Evolutionary conservation across 2,113 vertebrate species (phyloP), one percentile per base, ranked within the genome.

Genomic region (Leptosomus discolor): DNA sequence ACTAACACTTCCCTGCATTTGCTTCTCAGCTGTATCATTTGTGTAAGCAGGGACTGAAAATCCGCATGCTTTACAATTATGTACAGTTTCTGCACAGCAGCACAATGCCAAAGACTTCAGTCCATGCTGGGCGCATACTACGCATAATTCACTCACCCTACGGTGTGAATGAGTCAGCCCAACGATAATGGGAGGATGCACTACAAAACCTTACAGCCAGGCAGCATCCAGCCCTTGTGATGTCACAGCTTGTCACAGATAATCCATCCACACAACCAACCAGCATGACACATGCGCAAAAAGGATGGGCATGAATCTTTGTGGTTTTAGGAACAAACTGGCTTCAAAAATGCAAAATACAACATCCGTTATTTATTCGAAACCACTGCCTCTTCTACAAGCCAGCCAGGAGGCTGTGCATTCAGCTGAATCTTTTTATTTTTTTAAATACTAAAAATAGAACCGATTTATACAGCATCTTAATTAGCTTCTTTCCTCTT

Each of bases 171-270:
- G 58, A 93, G 39, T 54, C 46, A 80, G 94, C 36, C 27, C 39
- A 61, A 94, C 60, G 71, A 19, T 26, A 83, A 56, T 1, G 8
- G 48, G 45, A 95, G 71, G 88, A 70, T 51, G 56, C 43, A 27
- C 7, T 61, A 54, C 54, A 88, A 89, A 93, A 78, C 17, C 57
- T 37, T 37, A 29, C 15, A 83, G 82, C 39, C 58, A 86, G 75
- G 54, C 94, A 85, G 67, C 75, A 93, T 26, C 82, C 82, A 93
- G 85, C 79, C 80, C 70, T 71, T 92, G 70, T 95, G 94, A 94
- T 84, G 96, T 97, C 95, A 97, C 68, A 90, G 88, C 85, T 39
- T 94, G 92, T 97, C 96, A 97, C 54, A 69, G 67, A 74, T 94
- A 94, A 97, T 94, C 83, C 65, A 68, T 77, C 60, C 88, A 81